Percentiles rank a stretch among this genome's conserved stretches.
Conservation (phyloP, 1,140 invertebrate species). For the Ostrea edulis region DNA sequence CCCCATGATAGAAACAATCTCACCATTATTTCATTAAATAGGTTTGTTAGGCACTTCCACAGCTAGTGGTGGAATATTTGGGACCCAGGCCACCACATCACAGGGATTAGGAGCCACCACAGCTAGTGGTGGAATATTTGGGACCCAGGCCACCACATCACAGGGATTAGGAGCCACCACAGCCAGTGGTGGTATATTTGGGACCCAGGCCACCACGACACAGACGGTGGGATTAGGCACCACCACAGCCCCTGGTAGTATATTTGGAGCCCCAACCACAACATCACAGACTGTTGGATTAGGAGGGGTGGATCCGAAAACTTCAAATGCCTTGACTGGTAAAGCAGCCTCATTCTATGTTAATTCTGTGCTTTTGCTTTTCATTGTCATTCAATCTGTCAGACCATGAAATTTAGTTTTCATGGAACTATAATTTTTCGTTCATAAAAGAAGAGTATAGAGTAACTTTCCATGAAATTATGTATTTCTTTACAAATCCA, state of each 20-base stretch:
- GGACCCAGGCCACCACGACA: background rate
- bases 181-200: background rate
- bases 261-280: constrained; percentile 61
- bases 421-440: too few relatives aligned
- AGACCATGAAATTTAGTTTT: too few relatives aligned
- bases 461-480: too few relatives aligned
- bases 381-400: too few relatives aligned
- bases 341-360: background rate
- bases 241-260: constrained; percentile 51
- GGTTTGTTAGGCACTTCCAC: background rate
- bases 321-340: constrained; percentile 71
- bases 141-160: background rate
- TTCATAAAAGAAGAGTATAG: too few relatives aligned
- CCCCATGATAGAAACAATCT: too few relatives aligned
- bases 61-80: background rate
- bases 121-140: background rate
- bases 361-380: constrained; percentile 54
- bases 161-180: constrained; percentile 27
- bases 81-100: background rate
- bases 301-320: constrained; percentile 84
- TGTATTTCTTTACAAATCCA: too few relatives aligned
- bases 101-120: background rate
- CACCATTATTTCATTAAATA: background rate
- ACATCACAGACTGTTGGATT: constrained; percentile 81
- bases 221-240: background rate